Evolutionary conservation across 2,113 vertebrate species (phyloP).

Genomic region (Xiphorhynchus elegans): DNA sequence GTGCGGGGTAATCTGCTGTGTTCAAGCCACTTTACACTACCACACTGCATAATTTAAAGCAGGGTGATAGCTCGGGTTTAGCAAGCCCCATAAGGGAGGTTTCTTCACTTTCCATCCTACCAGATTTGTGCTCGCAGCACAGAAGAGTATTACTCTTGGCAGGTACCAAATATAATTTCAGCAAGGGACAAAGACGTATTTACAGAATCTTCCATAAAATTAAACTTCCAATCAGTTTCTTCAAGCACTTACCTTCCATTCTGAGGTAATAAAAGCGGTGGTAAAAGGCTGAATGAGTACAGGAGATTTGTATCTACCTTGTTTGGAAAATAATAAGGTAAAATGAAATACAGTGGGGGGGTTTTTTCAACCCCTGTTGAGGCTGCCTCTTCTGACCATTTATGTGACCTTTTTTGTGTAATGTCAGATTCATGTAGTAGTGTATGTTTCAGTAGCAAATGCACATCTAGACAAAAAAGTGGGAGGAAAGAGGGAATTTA

Average conservation of each 20-base stretch:
- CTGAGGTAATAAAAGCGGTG: not conserved
- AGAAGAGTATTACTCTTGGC: slow-evolving; percentile 9
- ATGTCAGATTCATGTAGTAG: not conserved
- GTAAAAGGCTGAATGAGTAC: not conserved
- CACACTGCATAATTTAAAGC: slow-evolving; percentile 55
- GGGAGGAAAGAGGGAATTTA: not conserved
- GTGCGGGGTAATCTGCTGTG: slow-evolving; percentile 45
- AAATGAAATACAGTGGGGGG: not conserved
- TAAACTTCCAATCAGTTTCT: not conserved
- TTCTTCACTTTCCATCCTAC: slow-evolving; percentile 18
- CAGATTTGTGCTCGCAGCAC: slow-evolving; percentile 24
- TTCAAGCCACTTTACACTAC: slow-evolving; percentile 45
- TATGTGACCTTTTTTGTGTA: not conserved
- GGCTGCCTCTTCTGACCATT: not conserved
- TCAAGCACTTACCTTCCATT: not conserved
- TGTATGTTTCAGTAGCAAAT: not conserved
- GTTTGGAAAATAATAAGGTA: not conserved
- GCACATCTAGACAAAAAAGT: not conserved
- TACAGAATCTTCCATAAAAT: slow-evolving; percentile 20
- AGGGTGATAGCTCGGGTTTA: slow-evolving; percentile 21
- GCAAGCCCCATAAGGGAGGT: slow-evolving; percentile 44
- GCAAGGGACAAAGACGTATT: slow-evolving; percentile 23
- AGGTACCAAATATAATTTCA: slow-evolving; percentile 41
- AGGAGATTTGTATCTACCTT: not conserved
- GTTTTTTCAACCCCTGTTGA: not conserved